Evolutionary conservation across 2,113 vertebrate genomes (phyloP).

Genomic region (Sapajus apella): DNA sequence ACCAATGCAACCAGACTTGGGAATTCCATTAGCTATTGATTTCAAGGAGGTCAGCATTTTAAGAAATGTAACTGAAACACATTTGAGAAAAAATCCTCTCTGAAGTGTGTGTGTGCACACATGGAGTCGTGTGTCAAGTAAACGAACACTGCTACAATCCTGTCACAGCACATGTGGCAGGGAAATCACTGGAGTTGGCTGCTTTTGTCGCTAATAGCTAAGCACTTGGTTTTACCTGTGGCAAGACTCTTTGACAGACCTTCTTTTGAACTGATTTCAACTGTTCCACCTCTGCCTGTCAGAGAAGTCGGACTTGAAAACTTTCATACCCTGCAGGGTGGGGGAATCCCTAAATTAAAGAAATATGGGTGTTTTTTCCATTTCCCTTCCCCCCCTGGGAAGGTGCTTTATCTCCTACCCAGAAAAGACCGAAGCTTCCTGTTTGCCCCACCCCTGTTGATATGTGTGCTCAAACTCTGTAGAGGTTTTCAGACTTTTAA

Average conservation of each 20-base stretch:
- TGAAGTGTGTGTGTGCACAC: not conserved
- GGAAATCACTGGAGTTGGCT: fast-evolving
- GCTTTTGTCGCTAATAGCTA: not conserved
- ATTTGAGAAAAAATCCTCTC: constrained; percentile 67
- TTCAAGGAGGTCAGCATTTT: constrained; percentile 67
- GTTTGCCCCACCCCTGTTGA: constrained; percentile 33
- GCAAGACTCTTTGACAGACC: constrained; percentile 1
- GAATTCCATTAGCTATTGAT: constrained; percentile 68
- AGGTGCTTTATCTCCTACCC: not conserved
- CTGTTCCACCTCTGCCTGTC: not conserved
- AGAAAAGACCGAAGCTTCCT: constrained; percentile 39
- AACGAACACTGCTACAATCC: fast-evolving
- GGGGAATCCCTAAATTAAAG: constrained; percentile 44
- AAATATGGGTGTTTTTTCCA: not conserved
- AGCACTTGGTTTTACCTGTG: not conserved
- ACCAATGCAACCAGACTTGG: constrained; percentile 52
- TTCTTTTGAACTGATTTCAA: not conserved
- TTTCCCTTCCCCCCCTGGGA: not conserved
- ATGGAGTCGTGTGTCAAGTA: not conserved
- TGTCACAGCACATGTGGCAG: not conserved
- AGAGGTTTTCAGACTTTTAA: not conserved
- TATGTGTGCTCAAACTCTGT: not conserved
- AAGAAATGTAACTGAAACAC: not conserved
- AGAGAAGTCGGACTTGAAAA: constrained; percentile 43
- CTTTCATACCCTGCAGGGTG: not conserved